phyloP scores from a whole-genome alignment of 2,797 vertebrate genomes.

The Todus mexicanus region DNA sequence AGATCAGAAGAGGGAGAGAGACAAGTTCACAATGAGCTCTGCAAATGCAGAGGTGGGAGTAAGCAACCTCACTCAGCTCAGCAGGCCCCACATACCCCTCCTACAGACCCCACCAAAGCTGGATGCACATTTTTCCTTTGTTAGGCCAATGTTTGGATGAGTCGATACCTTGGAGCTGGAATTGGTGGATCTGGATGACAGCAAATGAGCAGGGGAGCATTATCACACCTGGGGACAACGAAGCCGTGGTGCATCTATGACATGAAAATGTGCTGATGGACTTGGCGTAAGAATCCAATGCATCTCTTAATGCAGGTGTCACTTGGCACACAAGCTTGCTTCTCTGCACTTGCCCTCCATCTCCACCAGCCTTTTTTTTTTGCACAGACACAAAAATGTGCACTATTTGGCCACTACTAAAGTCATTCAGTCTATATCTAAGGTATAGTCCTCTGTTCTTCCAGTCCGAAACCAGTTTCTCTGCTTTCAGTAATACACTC shows the following conservation, averaged over 20 bases:
- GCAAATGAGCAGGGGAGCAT: not conserved
- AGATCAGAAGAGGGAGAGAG: not conserved
- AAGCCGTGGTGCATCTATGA: not conserved
- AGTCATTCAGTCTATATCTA: not conserved
- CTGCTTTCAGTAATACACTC: not conserved
- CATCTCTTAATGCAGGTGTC: not conserved
- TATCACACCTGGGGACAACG: not conserved
- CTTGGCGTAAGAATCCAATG: not conserved
- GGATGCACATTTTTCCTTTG: not conserved
- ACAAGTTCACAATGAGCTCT: not conserved
- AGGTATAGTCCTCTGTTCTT: not conserved
- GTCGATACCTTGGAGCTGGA: not conserved
- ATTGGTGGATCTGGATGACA: not conserved
- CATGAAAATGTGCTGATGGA: not conserved
- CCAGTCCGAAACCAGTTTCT: not conserved
- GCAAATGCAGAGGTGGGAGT: not conserved
- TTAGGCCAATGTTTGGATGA: not conserved
- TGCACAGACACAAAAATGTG: accelerated
- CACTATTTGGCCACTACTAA: not conserved
- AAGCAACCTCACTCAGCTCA: not conserved
- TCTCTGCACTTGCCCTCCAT: not conserved
- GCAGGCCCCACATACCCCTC: not conserved
- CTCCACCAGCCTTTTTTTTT: not conserved
- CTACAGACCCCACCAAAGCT: not conserved
- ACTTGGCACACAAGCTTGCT: not conserved